Evolutionary conservation across 2,888 invertebrate species (phyloP).

Genomic region (Nezara viridula): DNA sequence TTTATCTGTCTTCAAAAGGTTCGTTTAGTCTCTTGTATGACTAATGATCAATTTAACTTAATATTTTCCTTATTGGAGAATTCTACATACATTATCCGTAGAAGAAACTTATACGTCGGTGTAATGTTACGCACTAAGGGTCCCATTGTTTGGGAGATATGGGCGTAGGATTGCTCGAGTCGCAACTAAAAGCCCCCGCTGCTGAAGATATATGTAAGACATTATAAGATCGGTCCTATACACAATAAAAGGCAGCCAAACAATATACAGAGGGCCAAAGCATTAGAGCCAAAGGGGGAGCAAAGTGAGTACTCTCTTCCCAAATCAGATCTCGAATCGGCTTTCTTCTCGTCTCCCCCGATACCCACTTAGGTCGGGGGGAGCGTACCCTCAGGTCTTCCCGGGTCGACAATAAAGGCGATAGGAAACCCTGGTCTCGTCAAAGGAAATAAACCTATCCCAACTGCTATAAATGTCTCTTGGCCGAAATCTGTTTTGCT

Average conservation of each 20-base stretch:
- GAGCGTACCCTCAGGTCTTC: neutral
- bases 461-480: slow-evolving; percentile 23
- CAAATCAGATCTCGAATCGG: slow-evolving; percentile 46
- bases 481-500: neutral
- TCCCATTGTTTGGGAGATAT: slow-evolving; percentile 13
- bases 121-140: neutral
- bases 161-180: slow-evolving; percentile 3
- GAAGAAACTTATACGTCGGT: neutral
- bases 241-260: slow-evolving; percentile 36
- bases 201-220: slow-evolving; percentile 40
- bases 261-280: neutral
- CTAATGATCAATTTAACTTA: neutral
- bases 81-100: neutral
- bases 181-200: slow-evolving; percentile 10
- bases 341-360: slow-evolving; percentile 42
- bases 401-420: neutral
- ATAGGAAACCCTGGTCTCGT: slow-evolving; percentile 1
- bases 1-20: no score
- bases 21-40: neutral
- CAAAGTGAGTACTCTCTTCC: slow-evolving; percentile 44
- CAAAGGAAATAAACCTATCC: slow-evolving; percentile 22
- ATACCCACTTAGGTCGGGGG: slow-evolving; percentile 34
- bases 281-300: slow-evolving; percentile 5
- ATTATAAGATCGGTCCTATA: slow-evolving; percentile 31
- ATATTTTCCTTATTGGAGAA: neutral